Evolutionary conservation across 2,797 vertebrate species (phyloP).

Genomic region (Microctenopoma lineatum): DNA sequence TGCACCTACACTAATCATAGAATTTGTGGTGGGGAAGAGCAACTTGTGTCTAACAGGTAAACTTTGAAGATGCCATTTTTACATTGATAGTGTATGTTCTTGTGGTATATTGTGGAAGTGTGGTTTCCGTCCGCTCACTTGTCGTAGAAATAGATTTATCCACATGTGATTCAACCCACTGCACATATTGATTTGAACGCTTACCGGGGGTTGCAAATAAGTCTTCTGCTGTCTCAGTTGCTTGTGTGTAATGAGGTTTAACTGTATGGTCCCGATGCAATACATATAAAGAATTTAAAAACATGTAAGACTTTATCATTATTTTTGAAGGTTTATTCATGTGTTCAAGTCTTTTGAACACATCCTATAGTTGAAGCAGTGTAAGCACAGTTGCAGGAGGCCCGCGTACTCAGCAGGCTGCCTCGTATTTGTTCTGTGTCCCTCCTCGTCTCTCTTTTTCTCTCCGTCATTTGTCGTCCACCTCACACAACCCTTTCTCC

Average conservation of each 20-base stretch:
- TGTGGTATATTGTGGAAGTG: too few relatives aligned
- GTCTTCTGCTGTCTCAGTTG: too few relatives aligned
- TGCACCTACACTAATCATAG: too few relatives aligned
- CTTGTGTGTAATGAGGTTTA: too few relatives aligned
- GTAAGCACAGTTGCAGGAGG: slow-evolving; percentile 10
- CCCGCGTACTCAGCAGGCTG: slow-evolving; percentile 24
- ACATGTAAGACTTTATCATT: neutral
- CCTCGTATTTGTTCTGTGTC: neutral
- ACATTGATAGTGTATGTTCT: too few relatives aligned
- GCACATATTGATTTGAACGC: too few relatives aligned
- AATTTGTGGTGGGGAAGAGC: too few relatives aligned
- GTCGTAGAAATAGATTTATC: neutral
- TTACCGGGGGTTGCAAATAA: too few relatives aligned
- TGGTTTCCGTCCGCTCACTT: neutral
- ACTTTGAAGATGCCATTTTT: too few relatives aligned
- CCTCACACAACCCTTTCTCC: slow-evolving; percentile 24
- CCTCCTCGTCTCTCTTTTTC: neutral
- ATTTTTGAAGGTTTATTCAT: neutral
- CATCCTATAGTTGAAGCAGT: neutral
- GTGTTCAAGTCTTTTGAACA: neutral
- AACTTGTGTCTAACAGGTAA: too few relatives aligned
- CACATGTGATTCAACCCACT: neutral
- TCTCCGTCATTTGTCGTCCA: slow-evolving; percentile 11
- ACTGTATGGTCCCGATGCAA: too few relatives aligned
- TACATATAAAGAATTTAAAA: too few relatives aligned